Evolutionary conservation across 2,113 vertebrate genomes (phyloP), one percentile per base, ranked within the genome.

Genomic region (Prolemur simus): DNA sequence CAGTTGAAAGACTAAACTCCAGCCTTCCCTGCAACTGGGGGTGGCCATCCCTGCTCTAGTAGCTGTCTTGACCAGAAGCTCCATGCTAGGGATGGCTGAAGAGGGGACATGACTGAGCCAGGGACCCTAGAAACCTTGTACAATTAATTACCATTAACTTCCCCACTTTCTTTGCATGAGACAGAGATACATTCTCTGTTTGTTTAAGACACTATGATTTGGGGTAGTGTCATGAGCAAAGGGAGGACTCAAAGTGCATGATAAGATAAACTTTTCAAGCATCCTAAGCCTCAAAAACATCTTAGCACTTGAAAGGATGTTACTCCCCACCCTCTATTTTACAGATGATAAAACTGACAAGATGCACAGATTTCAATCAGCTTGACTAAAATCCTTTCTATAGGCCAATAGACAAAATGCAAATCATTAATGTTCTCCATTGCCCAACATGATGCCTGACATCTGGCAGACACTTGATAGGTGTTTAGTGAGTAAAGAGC

Each of bases 331-430:
- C 4, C 1, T 52, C 34, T 90, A 23, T 54, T 90, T 85, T 60
- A 84, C 21, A 94, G 45, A 82, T 77, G 58, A 88, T n/a, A 89
- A 94, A 81, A 83, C 25, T 54, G 12, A 66, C n/a, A 18, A 84
- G 32, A 54, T 18, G 23, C 52, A 85, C 90, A 47, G 6, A 45
- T 56, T 89, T 60, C 47, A 25, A 81, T 52, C n/a, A 80, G 37
- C 29, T 76, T 85, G 39, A 84, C 68, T 39, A 87, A 96, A 87
- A 89, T 69, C 15, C n/a, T 92, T 89, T 54, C 74, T 14, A 68
- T 18, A 64, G 52, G 13, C 58, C 39, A 71, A 80, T 1, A 95
- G 80, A 66, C 66, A 82, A 94, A 96, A 54, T 18, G 2, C 37
- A 83, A 83, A 54, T n/a, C n/a, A 49, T 45, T 63, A 17, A 58